Base-by-base conservation (phyloP, 2,797 vertebrate genomes). In the Pangasius mekongensis region DNA sequence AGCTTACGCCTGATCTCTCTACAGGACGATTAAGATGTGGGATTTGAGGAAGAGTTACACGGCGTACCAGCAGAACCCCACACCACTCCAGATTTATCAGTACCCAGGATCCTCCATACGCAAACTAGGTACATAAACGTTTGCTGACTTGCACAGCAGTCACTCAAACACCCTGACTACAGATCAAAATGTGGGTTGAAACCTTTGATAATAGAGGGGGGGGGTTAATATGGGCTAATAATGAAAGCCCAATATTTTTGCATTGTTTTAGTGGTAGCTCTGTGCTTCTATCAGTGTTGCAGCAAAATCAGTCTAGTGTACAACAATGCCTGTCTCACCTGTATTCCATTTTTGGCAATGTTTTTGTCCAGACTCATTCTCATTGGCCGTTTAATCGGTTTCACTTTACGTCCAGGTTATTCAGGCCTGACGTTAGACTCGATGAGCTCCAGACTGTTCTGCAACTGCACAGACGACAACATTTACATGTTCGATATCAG, bases 401-500 rank as follows among this genome's bases (percentile, higher is more conserved):
- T 69, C 30, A 4, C 64, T 52, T 43, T 56, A 3, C 0, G 16
- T 36, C 24, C 92, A 99, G 99, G 99, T 49, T 99, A 98, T 92
- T 99, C 98, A 0, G 98, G 97, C 86, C 96, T 99, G 27, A 92
- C 96, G 87, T 93, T 99, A 92, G 98, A 99, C 93, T 98, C 97
- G 14, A 95, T 95, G 0, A 95, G 97, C 89, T 96, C 97, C 89
- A 97, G 95, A 85, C 91, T 99, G 27, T 97, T 99, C 92, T 97
- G 97, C 85, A 99, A 98, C 93, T 99, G 98, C 93, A 99, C 98
- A 0, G 98, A 99, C 91, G 98, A 99, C 91, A 97, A 89, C 83
- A 97, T 99, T 93, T 99, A 99, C 93, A 98, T 98, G 98, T 99
- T 99, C 91, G 97, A 96, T 83, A 93, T 97, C 93, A 96, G 95